These are phyloP conservation scores for Melanotaenia trifasciata DNA, from an alignment of 2,797 vertebrate genomes.

Conservation along the genomic window DNA sequence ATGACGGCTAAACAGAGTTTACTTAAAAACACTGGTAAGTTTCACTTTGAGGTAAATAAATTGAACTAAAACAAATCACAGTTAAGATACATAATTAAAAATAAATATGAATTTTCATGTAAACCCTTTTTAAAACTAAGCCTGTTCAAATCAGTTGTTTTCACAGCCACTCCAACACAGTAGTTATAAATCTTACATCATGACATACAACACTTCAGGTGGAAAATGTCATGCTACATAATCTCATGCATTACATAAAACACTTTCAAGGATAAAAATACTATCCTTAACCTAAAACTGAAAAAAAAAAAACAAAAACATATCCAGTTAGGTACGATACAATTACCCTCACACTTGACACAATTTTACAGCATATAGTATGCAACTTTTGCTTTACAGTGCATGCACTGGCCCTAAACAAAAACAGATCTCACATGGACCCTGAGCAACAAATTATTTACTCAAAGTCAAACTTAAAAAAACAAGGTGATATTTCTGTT, in stretches of 20 bases:
- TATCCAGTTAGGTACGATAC: too few species aligned
- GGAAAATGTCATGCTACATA: conserved; percentile 38
- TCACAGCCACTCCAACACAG: not conserved
- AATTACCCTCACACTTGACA: not conserved
- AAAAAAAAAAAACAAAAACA: not conserved
- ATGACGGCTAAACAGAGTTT: not conserved
- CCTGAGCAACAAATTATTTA: not conserved
- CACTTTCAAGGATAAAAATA: not conserved
- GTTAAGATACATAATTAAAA: too few species aligned
- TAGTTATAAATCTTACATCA: not conserved
- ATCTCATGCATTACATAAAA: conserved; percentile 24
- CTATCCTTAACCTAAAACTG: not conserved
- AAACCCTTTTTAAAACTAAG: not conserved
- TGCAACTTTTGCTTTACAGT: not conserved
- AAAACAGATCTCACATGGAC: not conserved
- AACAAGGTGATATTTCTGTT: conserved; percentile 75
- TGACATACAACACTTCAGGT: not conserved
- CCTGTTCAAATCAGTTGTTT: not conserved
- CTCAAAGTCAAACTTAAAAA: conserved; percentile 9
- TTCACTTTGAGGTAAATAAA: not conserved
- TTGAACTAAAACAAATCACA: not conserved
- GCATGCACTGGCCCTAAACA: conserved; percentile 43
- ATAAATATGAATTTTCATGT: too few species aligned
- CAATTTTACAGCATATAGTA: not conserved
- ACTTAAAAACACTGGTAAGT: too few species aligned